Evolutionary conservation across 2,888 invertebrate species (phyloP), one percentile per base, ranked within the genome.

Genomic region (Polydrusus tereticollis): DNA sequence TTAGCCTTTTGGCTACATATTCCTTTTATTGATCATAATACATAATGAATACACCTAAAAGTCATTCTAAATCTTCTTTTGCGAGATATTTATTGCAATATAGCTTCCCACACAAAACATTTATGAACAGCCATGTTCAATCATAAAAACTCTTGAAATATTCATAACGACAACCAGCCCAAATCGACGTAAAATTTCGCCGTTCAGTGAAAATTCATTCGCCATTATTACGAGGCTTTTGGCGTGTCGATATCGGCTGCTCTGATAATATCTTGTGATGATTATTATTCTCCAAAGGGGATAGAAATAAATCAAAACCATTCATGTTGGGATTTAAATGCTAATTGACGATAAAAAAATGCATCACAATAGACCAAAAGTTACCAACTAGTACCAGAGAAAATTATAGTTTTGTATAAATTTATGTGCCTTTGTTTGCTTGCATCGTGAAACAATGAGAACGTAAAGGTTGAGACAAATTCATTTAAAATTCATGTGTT

Each of bases 171-270:
- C 52, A 29, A 29, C 29, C 29, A 29, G 52, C 29, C 29, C 6
- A 55, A 55, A 55, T 55, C 52, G 29, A 29, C 52, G 29, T 1
- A 29, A 55, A 55, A 55, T 55, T 55, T 55, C 52, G 52, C 29
- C 52, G 52, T 29, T 55, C 52, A 55, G 29, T 55, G 29, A 12
- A 55, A 55, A 29, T 55, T 29, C 52, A 55, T 55, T 55, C 29
- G 29, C 16, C 29, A 55, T 55, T 55, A 55, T 29, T 29, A 29
- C 29, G 52, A 16, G 52, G 52, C 52, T 55, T 55, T 29, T 18
- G 29, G 52, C 29, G 21, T 2, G 20, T 20, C 21, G 20, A 3
- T 8, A 14, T 14, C 14, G 26, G 52, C 29, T 55, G 29, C 16
- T 33, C 14, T 26, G 52, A 29, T 55, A 55, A 29, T 29, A 29